These are phyloP conservation scores for Magallana angulata DNA, from an alignment of 1,140 invertebrate genomes.

Conservation along the genomic window DNA sequence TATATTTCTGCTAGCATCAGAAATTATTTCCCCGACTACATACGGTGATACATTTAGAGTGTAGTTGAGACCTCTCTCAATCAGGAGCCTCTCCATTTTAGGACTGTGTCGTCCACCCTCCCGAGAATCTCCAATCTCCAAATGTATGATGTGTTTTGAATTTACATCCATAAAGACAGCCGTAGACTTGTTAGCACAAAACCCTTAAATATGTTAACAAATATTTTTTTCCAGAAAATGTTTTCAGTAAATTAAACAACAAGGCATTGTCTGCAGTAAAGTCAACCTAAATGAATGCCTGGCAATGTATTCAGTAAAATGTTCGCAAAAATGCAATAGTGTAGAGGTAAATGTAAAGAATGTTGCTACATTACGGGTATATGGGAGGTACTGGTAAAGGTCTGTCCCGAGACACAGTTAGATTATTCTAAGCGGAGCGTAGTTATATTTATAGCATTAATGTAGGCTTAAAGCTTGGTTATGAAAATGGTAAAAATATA, in stretches of 20 bases:
- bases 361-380: too few relatives aligned
- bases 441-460: too few relatives aligned
- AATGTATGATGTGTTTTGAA: not conserved
- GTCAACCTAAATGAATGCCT: too few relatives aligned
- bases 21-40: not conserved
- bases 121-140: conserved; percentile 1
- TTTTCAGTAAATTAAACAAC: too few relatives aligned
- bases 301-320: not conserved
- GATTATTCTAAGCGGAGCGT: too few relatives aligned
- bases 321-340: not conserved
- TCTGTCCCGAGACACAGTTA: too few relatives aligned
- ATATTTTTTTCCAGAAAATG: not conserved
- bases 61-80: not conserved
- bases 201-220: conserved; percentile 13
- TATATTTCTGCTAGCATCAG: conserved; percentile 3
- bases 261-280: too few relatives aligned
- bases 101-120: not conserved
- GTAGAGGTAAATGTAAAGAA: too few relatives aligned
- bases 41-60: too few relatives aligned
- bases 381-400: too few relatives aligned
- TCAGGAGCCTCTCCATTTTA: not conserved
- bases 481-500: too few relatives aligned
- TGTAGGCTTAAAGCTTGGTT: too few relatives aligned
- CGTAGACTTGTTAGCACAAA: not conserved
- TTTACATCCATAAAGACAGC: conserved; percentile 25